Conservation (phyloP, 2,797 vertebrate genomes). For the Falco berigora region DNA sequence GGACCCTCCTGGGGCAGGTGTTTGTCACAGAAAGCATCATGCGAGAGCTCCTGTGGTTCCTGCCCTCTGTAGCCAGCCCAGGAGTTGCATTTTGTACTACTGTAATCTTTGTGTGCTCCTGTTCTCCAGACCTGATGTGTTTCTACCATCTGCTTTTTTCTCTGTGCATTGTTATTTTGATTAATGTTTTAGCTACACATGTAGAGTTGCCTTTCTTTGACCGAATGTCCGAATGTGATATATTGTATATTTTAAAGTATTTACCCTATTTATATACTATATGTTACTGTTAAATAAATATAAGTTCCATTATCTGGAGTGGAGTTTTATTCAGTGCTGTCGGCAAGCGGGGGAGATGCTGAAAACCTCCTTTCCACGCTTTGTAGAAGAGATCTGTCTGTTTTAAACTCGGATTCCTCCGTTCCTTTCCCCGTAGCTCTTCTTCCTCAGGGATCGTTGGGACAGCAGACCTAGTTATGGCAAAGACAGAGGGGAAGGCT, state of each 20-base stretch:
- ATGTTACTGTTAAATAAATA: constrained; percentile 65
- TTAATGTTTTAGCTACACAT: constrained; percentile 16
- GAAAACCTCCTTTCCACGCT: not conserved
- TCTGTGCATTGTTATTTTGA: constrained; percentile 39
- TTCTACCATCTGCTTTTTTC: constrained; percentile 16
- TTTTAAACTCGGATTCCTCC: not conserved
- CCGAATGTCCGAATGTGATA: constrained; percentile 61
- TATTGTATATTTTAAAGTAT: constrained; percentile 66
- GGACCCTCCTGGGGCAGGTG: not conserved
- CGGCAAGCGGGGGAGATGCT: not conserved
- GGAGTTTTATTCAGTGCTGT: not conserved
- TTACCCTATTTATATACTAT: constrained; percentile 69
- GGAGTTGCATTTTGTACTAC: not conserved
- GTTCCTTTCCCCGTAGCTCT: not conserved
- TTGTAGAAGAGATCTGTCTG: not conserved
- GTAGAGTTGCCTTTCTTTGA: constrained; percentile 35
- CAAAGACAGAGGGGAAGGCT: rapidly evolving
- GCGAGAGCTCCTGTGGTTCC: not conserved
- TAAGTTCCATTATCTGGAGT: not conserved
- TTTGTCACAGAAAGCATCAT: rapidly evolving
- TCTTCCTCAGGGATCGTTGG: not conserved
- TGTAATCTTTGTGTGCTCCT: not conserved
- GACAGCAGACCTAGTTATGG: not conserved
- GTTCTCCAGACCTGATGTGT: not conserved
- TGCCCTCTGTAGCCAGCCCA: not conserved